Base-by-base conservation (phyloP, 2,113 vertebrate species). In the Poicephalus meyeri region DNA sequence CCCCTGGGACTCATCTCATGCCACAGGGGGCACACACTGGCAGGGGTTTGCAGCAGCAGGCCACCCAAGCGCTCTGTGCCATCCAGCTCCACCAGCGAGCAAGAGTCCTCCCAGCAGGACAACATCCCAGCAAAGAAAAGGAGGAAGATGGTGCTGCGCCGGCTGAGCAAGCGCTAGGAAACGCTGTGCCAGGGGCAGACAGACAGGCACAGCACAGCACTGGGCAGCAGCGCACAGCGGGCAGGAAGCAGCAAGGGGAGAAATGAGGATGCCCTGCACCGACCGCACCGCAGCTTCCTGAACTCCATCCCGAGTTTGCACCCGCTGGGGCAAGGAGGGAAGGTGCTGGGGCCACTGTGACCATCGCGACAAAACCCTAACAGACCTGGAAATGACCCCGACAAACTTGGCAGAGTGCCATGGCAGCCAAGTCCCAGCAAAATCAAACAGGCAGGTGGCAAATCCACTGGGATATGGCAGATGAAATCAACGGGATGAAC, bases 231-330 rank as follows among this genome's bases (percentile, higher is more conserved):
- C 5, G 5, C 53, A 20, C 29, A 20, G 31, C 0, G 4, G 18
- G 31, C 55, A 56, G 55, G 19, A 31, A 56, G 55, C 31, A 21
- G 33, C 31, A 9, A n/a, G 19, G 31, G 53, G 55, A n/a, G 19
- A 56, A 33, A n/a, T 56, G 19, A 56, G 55, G 55, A 56, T 13
- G 33, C 8, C 55, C 33, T 4, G 4, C 55, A 23, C 19, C 0
- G 1, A n/a, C 55, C 1, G 0, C 33, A n/a, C 0, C 2, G 55
- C 55, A 56, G 55, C 33, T 56, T 56, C 55, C 33, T 56, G 31
- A n/a, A 6, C 55, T 56, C 55, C 55, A 56, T 56, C 33, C 55
- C 9, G 12, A 56, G 55, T n/a, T n/a, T 56, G 55, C 33, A n/a
- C 55, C 33, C 0, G 4, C 55, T n/a, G 55, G 13, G 55, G 33